Percentiles rank a stretch among this genome's conserved stretches.
phyloP scores from a whole-genome alignment of 1,140 invertebrate species.

The Episyrphus balteatus region DNA sequence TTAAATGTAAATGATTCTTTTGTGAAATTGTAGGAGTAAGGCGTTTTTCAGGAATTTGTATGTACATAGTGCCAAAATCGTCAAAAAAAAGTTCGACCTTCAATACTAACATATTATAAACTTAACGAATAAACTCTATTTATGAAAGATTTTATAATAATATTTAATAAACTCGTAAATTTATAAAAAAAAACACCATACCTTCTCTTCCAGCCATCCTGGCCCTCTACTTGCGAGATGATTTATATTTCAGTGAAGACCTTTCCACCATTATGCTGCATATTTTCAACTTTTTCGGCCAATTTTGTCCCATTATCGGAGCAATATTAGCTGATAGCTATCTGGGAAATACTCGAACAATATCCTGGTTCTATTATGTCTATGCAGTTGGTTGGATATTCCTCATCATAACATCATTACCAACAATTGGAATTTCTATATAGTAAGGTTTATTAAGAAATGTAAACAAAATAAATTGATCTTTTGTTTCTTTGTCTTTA shows the following conservation, averaged over 20 bases:
- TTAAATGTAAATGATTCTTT: too few relatives aligned
- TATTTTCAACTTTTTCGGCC: slow-evolving; percentile 64
- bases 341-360: slow-evolving; percentile 54
- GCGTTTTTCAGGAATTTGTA: too few relatives aligned
- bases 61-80: too few relatives aligned
- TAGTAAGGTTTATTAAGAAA: slow-evolving; percentile 19
- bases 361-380: slow-evolving; percentile 54
- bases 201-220: slow-evolving; percentile 52
- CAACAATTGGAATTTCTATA: slow-evolving; percentile 16
- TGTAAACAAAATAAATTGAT: neutral
- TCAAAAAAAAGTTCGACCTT: too few relatives aligned
- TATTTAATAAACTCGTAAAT: neutral
- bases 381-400: slow-evolving; percentile 58
- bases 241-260: slow-evolving; percentile 40
- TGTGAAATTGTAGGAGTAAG: too few relatives aligned
- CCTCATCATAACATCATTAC: slow-evolving; percentile 23
- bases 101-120: too few relatives aligned
- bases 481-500: neutral
- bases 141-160: too few relatives aligned
- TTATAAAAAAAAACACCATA: neutral
- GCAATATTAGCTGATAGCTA: slow-evolving; percentile 67
- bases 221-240: slow-evolving; percentile 56
- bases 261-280: slow-evolving; percentile 61
- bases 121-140: too few relatives aligned
- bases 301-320: slow-evolving; percentile 65